phyloP scores from a whole-genome alignment of 2,888 invertebrate genomes.

The Melikaiella ostensackeni region DNA sequence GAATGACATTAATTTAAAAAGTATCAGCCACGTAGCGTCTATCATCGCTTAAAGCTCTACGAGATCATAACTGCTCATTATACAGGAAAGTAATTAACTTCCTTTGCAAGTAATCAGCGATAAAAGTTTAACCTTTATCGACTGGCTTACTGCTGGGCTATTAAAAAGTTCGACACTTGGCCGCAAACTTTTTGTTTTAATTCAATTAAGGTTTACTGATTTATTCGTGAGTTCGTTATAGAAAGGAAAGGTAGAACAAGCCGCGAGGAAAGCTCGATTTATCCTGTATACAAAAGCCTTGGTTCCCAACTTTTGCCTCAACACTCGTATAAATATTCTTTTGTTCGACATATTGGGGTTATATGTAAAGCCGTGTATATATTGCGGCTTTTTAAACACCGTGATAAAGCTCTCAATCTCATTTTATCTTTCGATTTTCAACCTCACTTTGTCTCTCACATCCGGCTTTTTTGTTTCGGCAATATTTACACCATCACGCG shows the following conservation, averaged over 20 bases:
- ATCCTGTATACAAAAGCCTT: slow-evolving; percentile 16
- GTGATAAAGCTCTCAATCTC: neutral
- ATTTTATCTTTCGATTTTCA: neutral
- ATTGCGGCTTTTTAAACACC: neutral
- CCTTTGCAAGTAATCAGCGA: slow-evolving; percentile 36
- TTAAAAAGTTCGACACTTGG: slow-evolving; percentile 39
- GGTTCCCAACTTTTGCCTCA: slow-evolving; percentile 15
- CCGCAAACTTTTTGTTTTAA: slow-evolving; percentile 25
- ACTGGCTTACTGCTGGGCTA: slow-evolving; percentile 27
- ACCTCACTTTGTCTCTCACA: neutral
- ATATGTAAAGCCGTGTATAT: neutral
- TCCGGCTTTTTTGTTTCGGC: slow-evolving; percentile 54
- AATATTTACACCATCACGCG: slow-evolving; percentile 61
- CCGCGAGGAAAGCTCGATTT: slow-evolving; percentile 2
- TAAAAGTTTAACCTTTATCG: slow-evolving; percentile 39
- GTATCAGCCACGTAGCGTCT: neutral
- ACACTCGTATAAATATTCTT: slow-evolving; percentile 13
- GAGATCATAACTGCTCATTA: slow-evolving; percentile 39
- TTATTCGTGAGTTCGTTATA: slow-evolving; percentile 27
- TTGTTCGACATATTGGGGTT: slow-evolving; percentile 7
- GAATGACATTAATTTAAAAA: slow-evolving; percentile 2
- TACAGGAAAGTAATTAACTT: slow-evolving; percentile 38
- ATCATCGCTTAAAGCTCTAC: slow-evolving; percentile 6
- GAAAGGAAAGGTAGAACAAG: neutral
- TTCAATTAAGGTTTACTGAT: slow-evolving; percentile 36